Base-by-base conservation (phyloP, 2,888 invertebrate genomes). In the Mellilla xanthometata region DNA sequence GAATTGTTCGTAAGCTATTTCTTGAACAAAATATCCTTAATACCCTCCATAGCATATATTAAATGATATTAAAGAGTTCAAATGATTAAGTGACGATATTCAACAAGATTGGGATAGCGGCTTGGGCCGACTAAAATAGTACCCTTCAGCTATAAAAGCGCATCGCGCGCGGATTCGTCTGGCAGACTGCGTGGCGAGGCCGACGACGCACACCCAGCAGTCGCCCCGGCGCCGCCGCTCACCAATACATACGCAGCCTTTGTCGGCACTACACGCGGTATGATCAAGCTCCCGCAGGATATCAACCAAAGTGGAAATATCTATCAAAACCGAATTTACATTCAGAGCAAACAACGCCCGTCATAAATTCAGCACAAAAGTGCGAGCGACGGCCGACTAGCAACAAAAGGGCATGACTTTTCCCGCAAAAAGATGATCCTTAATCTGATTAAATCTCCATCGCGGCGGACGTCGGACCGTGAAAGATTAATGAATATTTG, bases 371-470 rank as follows among this genome's bases (percentile, higher is more conserved):
- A 76, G 72, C 82, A 79, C 81, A 84, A 85, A 84, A 87, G 85
- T 85, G 85, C 80, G 78, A 79, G 80, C 77, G 80, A 77, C 81
- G 81, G 81, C 75, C 78, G 82, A 79, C 76, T 74, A 81, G 82
- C 83, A 87, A 88, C 86, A 87, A 86, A 87, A 78, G 87, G 84
- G 78, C 87, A 85, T 77, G 86, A 86, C 84, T 86, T 86, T 84
- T 83, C 80, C 82, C 81, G 81, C 84, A 84, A 88, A 89, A 89
- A 88, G 86, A 88, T 88, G 88, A 89, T 87, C 89, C 89, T 87
- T 89, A 89, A 89, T 88, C 89, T 87, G 88, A 88, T 89, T 89
- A 89, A 89, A 89, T 88, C 88, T 87, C 89, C 89, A 89, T 89
- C 86, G 86, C 77, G 76, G 85, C 79, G 80, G 86, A 89, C 86